phyloP scores from a whole-genome alignment of 2,888 invertebrate species.

The Sycophila texana region DNA sequence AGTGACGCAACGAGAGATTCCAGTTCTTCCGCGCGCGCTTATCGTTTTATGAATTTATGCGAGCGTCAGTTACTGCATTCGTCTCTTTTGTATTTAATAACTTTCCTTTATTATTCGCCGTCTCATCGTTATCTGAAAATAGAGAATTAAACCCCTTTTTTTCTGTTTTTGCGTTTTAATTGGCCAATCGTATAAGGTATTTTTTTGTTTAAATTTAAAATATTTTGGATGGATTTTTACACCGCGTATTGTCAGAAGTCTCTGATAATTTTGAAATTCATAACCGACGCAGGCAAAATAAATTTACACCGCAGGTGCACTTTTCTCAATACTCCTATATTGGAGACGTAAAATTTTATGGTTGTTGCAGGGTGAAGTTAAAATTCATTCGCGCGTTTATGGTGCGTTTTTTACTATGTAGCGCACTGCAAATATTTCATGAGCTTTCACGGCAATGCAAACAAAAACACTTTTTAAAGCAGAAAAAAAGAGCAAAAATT shows the following conservation, averaged over 20 bases:
- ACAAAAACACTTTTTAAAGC: too few species aligned
- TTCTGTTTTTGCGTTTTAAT: too few species aligned
- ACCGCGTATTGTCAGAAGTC: too few species aligned
- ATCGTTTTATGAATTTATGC: constrained; percentile 46
- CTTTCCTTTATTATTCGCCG: constrained; percentile 13
- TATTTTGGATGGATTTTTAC: too few species aligned
- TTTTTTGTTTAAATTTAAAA: too few species aligned
- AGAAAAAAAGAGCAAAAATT: not conserved
- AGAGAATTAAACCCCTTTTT: too few species aligned
- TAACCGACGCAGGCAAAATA: too few species aligned
- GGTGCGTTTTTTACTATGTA: constrained; percentile 9
- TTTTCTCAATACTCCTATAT: constrained; percentile 23
- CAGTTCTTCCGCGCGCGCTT: constrained; percentile 43
- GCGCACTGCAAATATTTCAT: constrained; percentile 10
- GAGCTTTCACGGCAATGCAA: too few species aligned
- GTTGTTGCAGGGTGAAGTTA: not conserved
- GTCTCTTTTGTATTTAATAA: constrained; percentile 32
- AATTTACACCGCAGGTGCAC: constrained; percentile 11
- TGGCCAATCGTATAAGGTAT: too few species aligned
- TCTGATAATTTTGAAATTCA: too few species aligned
- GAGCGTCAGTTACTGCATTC: constrained; percentile 25
- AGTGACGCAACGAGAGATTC: constrained; percentile 29
- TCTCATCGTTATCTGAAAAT: too few species aligned
- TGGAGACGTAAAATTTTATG: constrained; percentile 20
- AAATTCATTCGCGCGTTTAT: constrained; percentile 28